These are phyloP conservation scores for Polydrusus pterygomalis DNA, from an alignment of 2,888 invertebrate genomes.

Conservation along the genomic window DNA sequence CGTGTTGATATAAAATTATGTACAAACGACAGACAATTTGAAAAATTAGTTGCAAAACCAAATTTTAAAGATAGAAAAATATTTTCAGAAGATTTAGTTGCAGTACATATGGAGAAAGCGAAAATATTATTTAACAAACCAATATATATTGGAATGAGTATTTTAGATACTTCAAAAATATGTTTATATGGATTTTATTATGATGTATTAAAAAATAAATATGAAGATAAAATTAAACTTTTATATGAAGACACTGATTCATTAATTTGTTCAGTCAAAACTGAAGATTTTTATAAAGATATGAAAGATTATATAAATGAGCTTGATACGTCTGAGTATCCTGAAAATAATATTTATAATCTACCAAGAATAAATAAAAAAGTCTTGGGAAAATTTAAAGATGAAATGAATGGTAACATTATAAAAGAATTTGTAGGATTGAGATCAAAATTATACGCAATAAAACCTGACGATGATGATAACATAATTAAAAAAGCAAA, in stretches of 20 bases:
- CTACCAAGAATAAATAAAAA: neutral
- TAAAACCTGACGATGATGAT: neutral
- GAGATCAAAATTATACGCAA: constrained; percentile 4
- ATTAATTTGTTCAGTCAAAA: too few relatives aligned
- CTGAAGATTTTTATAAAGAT: neutral
- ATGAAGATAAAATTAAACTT: neutral
- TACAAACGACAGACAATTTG: neutral
- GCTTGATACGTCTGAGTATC: neutral
- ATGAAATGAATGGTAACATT: constrained; percentile 1
- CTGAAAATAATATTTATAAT: neutral
- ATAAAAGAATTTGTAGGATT: constrained; percentile 10
- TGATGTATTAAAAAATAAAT: neutral
- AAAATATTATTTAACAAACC: neutral
- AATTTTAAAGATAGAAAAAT: neutral
- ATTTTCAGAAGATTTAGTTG: neutral
- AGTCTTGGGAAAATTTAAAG: neutral
- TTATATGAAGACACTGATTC: too few relatives aligned
- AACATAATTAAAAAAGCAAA: constrained; percentile 7
- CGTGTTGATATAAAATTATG: constrained; percentile 1
- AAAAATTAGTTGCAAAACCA: neutral
- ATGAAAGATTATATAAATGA: neutral
- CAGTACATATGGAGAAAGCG: neutral
- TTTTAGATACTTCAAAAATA: neutral
- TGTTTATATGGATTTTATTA: neutral
- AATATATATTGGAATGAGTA: neutral